These are phyloP conservation scores for Tachypleus tridentatus DNA, from an alignment of 1,140 invertebrate genomes.

Conservation along the genomic window DNA sequence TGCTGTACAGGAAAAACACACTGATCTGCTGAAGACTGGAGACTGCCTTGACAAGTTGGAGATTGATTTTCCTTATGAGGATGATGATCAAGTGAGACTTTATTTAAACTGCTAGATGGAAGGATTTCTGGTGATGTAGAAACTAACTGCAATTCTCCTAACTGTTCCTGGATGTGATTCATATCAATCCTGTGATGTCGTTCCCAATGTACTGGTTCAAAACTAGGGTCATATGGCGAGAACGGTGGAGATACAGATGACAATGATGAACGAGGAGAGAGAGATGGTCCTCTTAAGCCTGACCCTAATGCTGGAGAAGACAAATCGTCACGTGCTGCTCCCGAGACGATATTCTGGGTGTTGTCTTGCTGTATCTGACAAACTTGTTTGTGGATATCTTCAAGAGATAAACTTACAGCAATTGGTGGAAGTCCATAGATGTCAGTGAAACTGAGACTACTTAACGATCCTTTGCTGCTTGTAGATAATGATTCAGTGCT, in stretches of 20 bases:
- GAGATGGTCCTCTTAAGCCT: conserved; percentile 33
- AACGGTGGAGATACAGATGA: conserved; percentile 75
- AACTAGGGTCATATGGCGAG: conserved; percentile 43
- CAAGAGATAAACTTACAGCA: conserved; percentile 33
- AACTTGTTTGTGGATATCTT: conserved; percentile 31
- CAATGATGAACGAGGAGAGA: conserved; percentile 69
- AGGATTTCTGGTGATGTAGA: neutral
- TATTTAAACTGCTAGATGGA: conserved; percentile 1
- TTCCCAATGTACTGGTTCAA: conserved; percentile 23
- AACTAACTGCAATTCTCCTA: too few relatives aligned
- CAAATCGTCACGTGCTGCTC: conserved; percentile 29
- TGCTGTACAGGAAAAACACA: neutral
- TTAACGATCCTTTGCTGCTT: conserved; percentile 19
- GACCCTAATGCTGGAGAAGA: conserved; percentile 8
- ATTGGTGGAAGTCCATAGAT: conserved; percentile 81
- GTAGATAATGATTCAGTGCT: conserved; percentile 53
- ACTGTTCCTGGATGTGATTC: too few relatives aligned
- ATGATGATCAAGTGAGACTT: too few relatives aligned
- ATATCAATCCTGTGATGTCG: neutral
- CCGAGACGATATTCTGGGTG: conserved; percentile 7
- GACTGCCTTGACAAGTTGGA: too few relatives aligned
- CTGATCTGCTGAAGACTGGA: too few relatives aligned
- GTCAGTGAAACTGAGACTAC: conserved; percentile 80
- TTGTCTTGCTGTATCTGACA: conserved; percentile 34
- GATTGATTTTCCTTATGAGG: too few relatives aligned